Conservation (phyloP, 2,888 invertebrate species). For the Ophion costatus region DNA sequence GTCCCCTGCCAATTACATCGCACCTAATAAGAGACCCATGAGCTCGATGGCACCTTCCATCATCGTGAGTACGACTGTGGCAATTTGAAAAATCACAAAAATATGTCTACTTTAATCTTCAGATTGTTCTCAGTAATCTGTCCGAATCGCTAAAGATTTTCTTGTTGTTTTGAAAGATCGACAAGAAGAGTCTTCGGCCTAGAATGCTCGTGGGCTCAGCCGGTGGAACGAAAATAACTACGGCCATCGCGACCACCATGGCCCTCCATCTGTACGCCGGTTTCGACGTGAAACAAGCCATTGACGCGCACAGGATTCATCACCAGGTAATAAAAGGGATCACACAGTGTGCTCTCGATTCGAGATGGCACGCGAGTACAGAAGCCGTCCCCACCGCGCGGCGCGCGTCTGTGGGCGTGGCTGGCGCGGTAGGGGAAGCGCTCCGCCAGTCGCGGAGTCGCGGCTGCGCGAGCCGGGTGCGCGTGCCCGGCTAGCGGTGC, state of each 20-base stretch:
- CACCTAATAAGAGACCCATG: constrained; percentile 91
- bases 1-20: constrained; percentile 92
- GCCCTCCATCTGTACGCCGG: constrained; percentile 88
- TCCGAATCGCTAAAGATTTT: too few species aligned
- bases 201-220: constrained; percentile 84
- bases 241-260: constrained; percentile 88
- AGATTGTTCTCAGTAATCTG: too few species aligned
- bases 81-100: too few species aligned
- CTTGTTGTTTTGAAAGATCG: background rate
- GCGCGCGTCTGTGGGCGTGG: too few species aligned
- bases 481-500: too few species aligned
- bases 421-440: too few species aligned
- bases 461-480: too few species aligned
- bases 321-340: background rate
- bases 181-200: background rate
- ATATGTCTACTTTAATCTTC: too few species aligned
- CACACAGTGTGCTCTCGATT: too few species aligned
- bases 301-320: constrained; percentile 84
- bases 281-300: constrained; percentile 87
- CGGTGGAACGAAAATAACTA: constrained; percentile 95
- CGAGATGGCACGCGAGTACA: too few species aligned
- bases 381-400: too few species aligned
- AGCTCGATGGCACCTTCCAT: constrained; percentile 95
- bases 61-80: constrained; percentile 86
- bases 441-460: too few species aligned